Conservation (phyloP, 2,797 vertebrate species). For the Trachurus trachurus region DNA sequence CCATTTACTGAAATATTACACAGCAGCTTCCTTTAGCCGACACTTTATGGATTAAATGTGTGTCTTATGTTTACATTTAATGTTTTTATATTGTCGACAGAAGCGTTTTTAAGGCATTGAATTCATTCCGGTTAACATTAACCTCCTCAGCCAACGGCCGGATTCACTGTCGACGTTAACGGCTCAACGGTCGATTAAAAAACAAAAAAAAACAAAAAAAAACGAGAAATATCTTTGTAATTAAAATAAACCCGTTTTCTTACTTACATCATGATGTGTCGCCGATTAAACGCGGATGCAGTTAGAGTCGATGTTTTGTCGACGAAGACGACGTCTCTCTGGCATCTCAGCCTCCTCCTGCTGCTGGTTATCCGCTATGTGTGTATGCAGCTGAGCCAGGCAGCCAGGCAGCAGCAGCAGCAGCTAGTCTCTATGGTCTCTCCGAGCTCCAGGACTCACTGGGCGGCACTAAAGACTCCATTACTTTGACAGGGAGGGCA, state of each 20-base stretch:
- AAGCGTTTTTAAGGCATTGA: fast-evolving
- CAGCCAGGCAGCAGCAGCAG: neutral
- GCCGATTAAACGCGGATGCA: neutral
- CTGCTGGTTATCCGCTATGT: conserved; percentile 10
- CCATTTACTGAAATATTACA: fast-evolving
- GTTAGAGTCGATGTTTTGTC: neutral
- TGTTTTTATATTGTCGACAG: fast-evolving
- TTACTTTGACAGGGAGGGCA: neutral
- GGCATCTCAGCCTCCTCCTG: conserved; percentile 49
- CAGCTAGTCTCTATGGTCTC: neutral
- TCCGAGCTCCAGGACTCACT: neutral
- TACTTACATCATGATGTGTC: conserved; percentile 54
- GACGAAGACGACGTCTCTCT: neutral
- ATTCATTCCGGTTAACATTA: neutral
- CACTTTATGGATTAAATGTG: neutral
- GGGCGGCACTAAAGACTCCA: neutral
- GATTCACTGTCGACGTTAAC: conserved; percentile 33
- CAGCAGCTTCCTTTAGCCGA: neutral
- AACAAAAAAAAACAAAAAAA: neutral
- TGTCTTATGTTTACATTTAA: fast-evolving
- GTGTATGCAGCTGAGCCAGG: too few species aligned
- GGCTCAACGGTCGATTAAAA: neutral
- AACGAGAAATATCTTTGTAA: fast-evolving
- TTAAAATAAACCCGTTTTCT: fast-evolving
- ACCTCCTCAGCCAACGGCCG: neutral